Evolutionary conservation across 2,888 invertebrate species (phyloP).

Genomic region (Xestia c-nigrum): DNA sequence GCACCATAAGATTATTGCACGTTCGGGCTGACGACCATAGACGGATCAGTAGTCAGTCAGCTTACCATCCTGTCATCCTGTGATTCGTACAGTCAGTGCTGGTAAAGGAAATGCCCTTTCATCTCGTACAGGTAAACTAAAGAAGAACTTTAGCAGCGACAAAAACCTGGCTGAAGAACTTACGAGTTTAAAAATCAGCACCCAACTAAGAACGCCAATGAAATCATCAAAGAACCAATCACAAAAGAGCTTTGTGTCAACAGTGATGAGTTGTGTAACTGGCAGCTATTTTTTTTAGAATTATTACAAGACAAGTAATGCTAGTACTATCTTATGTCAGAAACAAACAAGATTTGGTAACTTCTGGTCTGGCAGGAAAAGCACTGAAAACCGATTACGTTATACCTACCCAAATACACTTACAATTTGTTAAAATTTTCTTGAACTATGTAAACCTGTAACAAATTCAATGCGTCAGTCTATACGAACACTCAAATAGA

Average conservation of each 20-base stretch:
- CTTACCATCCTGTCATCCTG: not conserved
- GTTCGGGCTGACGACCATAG: too few relatives aligned
- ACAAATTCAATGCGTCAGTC: constrained; percentile 41
- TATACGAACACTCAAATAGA: constrained; percentile 43
- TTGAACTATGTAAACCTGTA: constrained; percentile 70
- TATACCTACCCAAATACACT: constrained; percentile 46
- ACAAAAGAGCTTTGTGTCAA: constrained; percentile 30
- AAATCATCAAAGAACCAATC: too few relatives aligned
- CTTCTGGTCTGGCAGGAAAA: constrained; percentile 60
- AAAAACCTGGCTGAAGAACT: not conserved
- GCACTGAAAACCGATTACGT: constrained; percentile 49
- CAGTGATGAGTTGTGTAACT: constrained; percentile 29
- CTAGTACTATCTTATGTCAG: constrained; percentile 25
- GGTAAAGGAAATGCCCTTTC: not conserved
- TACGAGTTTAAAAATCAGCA: constrained; percentile 1
- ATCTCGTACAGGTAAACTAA: not conserved
- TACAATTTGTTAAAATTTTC: constrained; percentile 63
- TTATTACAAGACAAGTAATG: not conserved
- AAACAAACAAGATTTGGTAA: constrained; percentile 50
- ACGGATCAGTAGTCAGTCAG: too few relatives aligned
- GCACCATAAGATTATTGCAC: too few relatives aligned
- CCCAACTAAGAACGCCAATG: not conserved
- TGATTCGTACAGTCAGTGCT: not conserved
- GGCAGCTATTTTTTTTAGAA: constrained; percentile 44
- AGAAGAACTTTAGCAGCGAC: not conserved